Percentiles rank a stretch among this genome's conserved stretches.
Conservation (phyloP, 2,888 invertebrate genomes). For the Ferrisia virgata region DNA sequence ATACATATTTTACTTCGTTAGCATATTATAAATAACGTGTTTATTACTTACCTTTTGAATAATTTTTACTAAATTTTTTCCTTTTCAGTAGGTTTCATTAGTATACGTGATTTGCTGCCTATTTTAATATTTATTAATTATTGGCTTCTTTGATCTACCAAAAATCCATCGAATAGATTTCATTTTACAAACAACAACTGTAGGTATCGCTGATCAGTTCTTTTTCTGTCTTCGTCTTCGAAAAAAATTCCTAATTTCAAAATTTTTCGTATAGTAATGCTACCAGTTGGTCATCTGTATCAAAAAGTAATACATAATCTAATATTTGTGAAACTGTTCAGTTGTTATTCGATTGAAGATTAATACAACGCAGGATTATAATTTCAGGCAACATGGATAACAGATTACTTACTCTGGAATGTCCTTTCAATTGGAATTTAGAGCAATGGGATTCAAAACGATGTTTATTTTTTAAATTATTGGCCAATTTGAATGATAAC, state of each 20-base stretch:
- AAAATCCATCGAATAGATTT: no score
- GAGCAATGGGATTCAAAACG: slow-evolving; percentile 22
- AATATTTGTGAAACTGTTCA: not conserved
- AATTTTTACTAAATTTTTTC: not conserved
- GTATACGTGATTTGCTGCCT: not conserved
- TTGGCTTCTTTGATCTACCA: not conserved
- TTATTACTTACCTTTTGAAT: not conserved
- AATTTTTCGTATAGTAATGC: not conserved
- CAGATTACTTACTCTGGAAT: slow-evolving; percentile 2
- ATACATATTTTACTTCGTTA: not conserved
- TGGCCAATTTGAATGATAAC: not conserved
- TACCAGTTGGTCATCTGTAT: slow-evolving; percentile 9
- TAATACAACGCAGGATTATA: no score
- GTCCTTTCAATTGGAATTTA: slow-evolving; percentile 14
- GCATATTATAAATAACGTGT: not conserved
- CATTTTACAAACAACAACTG: not conserved
- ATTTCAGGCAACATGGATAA: not conserved
- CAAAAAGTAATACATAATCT: not conserved
- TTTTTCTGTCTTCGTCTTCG: not conserved
- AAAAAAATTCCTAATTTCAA: not conserved
- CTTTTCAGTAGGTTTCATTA: not conserved
- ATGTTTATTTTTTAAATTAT: slow-evolving; percentile 16
- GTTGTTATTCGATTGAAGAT: no score
- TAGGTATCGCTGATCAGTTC: not conserved
- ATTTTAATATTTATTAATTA: not conserved